Base-by-base conservation (phyloP, 1,140 invertebrate genomes). In the Yoshiicerus persimilis region DNA sequence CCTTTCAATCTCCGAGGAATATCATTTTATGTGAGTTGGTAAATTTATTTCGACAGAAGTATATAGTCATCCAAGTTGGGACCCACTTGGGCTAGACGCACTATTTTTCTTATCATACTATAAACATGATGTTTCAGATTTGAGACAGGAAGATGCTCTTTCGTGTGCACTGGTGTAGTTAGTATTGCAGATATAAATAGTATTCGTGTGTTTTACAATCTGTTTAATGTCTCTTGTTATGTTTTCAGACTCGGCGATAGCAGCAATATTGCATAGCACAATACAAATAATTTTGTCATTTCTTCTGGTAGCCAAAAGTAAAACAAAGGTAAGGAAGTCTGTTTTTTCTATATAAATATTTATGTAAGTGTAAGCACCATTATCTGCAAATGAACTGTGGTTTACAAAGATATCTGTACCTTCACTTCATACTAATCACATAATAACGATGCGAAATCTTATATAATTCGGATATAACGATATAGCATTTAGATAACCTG, bases 271-370 rank as follows among this genome's bases (percentile, higher is more conserved):
- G n/a, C 75, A 80, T 34, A 80, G 75, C 75, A 80, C 75, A 80
- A 80, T 80, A 80, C 75, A 80, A 80, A n/a, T 80, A 5, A 30
- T 80, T 80, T 30, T 32, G 13, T 80, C 75, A 34, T 16, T 80
- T 36, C 75, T 80, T 80, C 75, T 80, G 36, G 75, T 80, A 32
- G 34, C 34, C 75, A 80, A 80, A 80, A 80, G 75, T 34, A 32
- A 80, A 80, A 36, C 75, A 80, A 80, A 80, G 75, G 75, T 80
- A 80, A 80, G 32, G n/a, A n/a, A n/a, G n/a, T n/a, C n/a, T n/a
- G n/a, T n/a, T n/a, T 70, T 13, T 20, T 16, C 13, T 66, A 66
- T 9, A 13, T 27, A 30, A 30, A 0, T n/a, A 66, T 66, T 5
- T 2, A 62, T 5, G n/a, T 66, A 66, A 66, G 20, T 56, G 47